phyloP scores from a whole-genome alignment of 2,888 invertebrate genomes.

The Amphipoea lucens region DNA sequence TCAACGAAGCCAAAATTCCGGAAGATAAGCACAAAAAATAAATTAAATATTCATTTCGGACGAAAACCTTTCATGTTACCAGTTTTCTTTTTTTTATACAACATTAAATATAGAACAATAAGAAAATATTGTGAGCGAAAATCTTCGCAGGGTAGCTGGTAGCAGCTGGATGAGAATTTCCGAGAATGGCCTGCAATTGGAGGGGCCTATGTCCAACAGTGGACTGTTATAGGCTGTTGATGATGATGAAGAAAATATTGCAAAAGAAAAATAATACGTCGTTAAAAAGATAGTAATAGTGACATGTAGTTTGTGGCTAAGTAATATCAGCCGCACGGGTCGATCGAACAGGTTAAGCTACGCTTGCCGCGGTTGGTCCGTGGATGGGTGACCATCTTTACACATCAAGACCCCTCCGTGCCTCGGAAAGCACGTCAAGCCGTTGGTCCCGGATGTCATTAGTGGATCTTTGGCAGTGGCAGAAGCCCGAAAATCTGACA shows the following conservation, averaged over 20 bases:
- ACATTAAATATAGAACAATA: not conserved
- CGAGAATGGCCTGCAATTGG: not conserved
- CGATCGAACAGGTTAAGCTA: too few species aligned
- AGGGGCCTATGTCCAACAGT: not conserved
- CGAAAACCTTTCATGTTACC: not conserved
- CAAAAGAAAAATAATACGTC: too few species aligned
- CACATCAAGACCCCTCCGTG: too few species aligned
- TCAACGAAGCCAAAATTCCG: slow-evolving; percentile 29
- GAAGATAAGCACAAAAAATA: slow-evolving; percentile 9
- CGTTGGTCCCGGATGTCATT: too few species aligned
- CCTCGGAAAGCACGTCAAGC: too few species aligned
- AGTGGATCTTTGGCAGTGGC: too few species aligned
- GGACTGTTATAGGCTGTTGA: not conserved
- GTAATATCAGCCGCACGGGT: too few species aligned
- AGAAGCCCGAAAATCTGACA: too few species aligned
- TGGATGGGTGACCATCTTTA: too few species aligned
- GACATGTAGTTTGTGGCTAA: too few species aligned
- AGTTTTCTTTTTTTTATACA: not conserved
- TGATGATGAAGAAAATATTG: not conserved
- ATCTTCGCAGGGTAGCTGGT: not conserved
- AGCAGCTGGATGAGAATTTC: not conserved
- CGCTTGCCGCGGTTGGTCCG: too few species aligned
- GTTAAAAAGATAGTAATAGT: not conserved
- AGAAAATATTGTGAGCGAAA: not conserved
- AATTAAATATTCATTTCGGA: slow-evolving; percentile 8